A percentile compares a stretch with the other conserved stretches of the same genome.
Conservation (phyloP, 2,113 vertebrate genomes). For the Centrocercus urophasianus region DNA sequence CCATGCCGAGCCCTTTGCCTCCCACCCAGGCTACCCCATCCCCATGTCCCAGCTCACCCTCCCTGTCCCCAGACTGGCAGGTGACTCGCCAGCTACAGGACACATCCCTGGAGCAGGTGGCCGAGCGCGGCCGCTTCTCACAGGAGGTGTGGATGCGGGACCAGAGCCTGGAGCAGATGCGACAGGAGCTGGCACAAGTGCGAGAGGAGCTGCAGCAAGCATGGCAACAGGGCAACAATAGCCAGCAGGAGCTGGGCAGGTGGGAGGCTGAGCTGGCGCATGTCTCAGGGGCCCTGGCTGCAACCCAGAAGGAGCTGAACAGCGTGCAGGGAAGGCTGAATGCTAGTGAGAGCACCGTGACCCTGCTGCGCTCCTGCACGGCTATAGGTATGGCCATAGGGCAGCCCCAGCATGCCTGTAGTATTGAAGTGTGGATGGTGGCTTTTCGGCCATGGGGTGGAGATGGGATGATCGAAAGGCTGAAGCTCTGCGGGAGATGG, state of each 20-base stretch:
- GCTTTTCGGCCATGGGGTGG: background rate
- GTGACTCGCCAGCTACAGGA: background rate
- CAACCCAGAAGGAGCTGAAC: background rate
- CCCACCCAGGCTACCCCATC: rapidly evolving
- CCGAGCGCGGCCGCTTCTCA: background rate
- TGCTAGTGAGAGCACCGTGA: background rate
- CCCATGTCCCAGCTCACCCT: rapidly evolving
- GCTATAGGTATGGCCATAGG: background rate
- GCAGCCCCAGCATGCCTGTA: background rate
- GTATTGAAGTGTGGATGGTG: rapidly evolving
- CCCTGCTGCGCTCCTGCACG: conserved; percentile 44
- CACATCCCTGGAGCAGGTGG: rapidly evolving
- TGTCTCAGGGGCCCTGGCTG: rapidly evolving
- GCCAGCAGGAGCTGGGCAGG: background rate
- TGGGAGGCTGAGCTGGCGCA: background rate
- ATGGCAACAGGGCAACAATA: background rate
- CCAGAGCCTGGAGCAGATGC: conserved; percentile 9
- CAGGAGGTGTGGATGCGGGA: background rate
- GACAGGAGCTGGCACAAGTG: background rate
- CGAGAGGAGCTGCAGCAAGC: background rate
- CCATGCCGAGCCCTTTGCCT: rapidly evolving
- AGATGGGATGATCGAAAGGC: background rate
- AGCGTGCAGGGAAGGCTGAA: conserved; percentile 34
- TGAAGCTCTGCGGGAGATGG: background rate
- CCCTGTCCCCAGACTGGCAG: conserved; percentile 48